Evolutionary conservation across 2,888 invertebrate genomes (phyloP).

Genomic region (Lithophane semibrunnea): DNA sequence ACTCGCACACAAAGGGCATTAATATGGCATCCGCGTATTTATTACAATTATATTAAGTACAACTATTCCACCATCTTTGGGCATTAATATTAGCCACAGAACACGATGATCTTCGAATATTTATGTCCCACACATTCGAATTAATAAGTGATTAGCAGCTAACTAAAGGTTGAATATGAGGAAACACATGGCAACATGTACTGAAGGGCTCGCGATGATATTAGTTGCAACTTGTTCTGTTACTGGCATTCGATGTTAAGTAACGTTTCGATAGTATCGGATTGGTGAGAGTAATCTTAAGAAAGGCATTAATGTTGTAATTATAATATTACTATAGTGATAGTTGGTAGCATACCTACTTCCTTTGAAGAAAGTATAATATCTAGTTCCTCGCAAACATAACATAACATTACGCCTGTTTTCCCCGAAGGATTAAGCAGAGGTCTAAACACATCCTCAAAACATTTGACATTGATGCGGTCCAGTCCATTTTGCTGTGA

Average conservation of each 20-base stretch:
- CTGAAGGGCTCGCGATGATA: constrained; percentile 1
- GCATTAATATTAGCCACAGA: not conserved
- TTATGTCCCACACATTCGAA: not conserved
- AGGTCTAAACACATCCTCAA: no score
- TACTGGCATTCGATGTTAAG: constrained; percentile 7
- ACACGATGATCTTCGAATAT: not conserved
- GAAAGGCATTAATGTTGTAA: no score
- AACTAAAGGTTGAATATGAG: constrained; percentile 43
- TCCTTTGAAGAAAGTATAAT: no score
- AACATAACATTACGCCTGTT: no score
- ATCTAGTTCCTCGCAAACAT: no score
- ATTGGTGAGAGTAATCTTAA: not conserved
- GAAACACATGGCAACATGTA: constrained; percentile 16
- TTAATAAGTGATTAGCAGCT: constrained; percentile 37
- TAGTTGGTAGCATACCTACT: no score
- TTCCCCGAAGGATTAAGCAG: no score
- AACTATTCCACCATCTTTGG: not conserved
- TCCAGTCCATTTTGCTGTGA: no score
- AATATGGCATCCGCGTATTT: not conserved
- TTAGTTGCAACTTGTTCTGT: constrained; percentile 11
- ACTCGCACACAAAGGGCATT: not conserved
- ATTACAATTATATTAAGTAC: not conserved
- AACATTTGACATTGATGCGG: no score
- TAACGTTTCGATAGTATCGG: not conserved
- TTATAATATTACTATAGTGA: no score